phyloP scores from a whole-genome alignment of 2,113 vertebrate genomes.

The Sarotherodon lohbergeri region DNA sequence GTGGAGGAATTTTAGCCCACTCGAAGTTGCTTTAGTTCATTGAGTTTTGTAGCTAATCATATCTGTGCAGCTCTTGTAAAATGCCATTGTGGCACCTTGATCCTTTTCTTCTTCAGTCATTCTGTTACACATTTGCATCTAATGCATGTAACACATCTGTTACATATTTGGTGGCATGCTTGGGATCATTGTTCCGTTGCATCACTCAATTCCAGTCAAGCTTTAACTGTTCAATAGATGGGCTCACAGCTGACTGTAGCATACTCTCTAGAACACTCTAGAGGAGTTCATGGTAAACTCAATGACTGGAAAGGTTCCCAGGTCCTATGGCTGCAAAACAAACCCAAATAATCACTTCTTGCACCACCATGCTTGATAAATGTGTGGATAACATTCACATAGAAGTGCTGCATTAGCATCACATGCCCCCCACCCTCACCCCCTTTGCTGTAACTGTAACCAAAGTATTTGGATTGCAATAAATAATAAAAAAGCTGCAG shows the following conservation, averaged over 20 bases:
- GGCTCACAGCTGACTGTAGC: not conserved
- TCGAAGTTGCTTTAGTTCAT: fast-evolving
- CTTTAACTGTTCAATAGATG: not conserved
- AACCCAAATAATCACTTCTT: not conserved
- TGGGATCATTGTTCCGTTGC: not conserved
- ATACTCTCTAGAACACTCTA: not conserved
- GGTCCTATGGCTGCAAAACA: not conserved
- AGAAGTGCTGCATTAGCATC: not conserved
- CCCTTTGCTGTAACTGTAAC: not conserved
- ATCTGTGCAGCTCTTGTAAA: not conserved
- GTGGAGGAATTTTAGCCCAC: not conserved
- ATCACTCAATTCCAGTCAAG: not conserved
- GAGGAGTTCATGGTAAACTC: not conserved
- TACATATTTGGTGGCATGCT: not conserved
- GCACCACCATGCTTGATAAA: not conserved
- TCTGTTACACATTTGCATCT: not conserved
- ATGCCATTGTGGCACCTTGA: not conserved
- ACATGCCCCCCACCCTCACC: not conserved
- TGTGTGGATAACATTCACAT: not conserved
- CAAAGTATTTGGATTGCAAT: not conserved
- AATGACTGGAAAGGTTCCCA: not conserved
- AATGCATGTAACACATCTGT: not conserved
- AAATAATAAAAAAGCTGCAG: not conserved
- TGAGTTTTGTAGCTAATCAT: not conserved
- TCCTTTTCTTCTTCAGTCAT: not conserved